Evolutionary conservation across 2,888 invertebrate genomes (phyloP).

Genomic region (Syritta pipiens): DNA sequence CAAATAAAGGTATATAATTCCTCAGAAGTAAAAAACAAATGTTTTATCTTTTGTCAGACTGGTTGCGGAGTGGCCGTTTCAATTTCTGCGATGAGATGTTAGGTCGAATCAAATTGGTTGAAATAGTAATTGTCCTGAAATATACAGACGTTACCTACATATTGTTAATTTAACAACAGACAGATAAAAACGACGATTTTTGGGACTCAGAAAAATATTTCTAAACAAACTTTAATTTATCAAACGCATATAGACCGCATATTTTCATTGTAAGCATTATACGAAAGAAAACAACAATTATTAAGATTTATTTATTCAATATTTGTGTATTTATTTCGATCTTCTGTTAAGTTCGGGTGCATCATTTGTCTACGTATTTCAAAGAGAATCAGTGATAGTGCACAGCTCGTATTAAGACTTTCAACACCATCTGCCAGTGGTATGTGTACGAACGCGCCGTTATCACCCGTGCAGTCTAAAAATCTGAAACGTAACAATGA

Average conservation of each 20-base stretch:
- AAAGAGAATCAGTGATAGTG: conserved; percentile 90
- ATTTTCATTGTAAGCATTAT: too few species aligned
- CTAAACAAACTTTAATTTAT: too few species aligned
- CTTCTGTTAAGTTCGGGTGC: not conserved
- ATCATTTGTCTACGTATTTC: conserved; percentile 80
- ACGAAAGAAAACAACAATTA: too few species aligned
- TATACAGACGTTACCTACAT: too few species aligned
- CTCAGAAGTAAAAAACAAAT: conserved; percentile 10
- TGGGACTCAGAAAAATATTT: too few species aligned
- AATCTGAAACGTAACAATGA: conserved; percentile 71
- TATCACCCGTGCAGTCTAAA: conserved; percentile 71
- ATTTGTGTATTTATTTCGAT: not conserved
- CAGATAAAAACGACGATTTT: too few species aligned
- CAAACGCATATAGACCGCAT: too few species aligned
- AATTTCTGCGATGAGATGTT: too few species aligned
- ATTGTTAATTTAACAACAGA: too few species aligned
- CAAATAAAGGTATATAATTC: conserved; percentile 61
- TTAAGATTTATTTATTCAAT: conserved; percentile 9
- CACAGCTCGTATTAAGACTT: conserved; percentile 91
- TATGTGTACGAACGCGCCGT: conserved; percentile 84
- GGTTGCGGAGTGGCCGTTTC: too few species aligned
- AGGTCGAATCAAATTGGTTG: too few species aligned
- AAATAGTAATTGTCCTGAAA: too few species aligned
- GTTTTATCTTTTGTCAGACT: not conserved
- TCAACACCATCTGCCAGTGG: conserved; percentile 89